These are phyloP conservation scores for Agrotis clavis DNA, from an alignment of 2,888 invertebrate species.

Conservation along the genomic window DNA sequence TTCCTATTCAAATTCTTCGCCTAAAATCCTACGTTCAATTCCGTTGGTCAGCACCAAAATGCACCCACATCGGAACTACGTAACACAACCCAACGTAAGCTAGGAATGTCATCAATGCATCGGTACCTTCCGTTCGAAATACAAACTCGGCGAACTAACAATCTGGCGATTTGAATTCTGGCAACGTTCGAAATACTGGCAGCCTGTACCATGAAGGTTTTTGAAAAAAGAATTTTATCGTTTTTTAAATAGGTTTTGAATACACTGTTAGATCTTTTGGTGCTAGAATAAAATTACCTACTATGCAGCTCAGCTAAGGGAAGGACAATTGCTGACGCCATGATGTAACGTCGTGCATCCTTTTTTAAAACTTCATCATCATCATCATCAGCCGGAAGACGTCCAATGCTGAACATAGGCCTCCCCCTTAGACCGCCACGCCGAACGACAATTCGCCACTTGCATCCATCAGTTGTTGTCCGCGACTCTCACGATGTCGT, in stretches of 20 bases:
- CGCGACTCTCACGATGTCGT: too few relatives aligned
- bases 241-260: not conserved
- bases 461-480: too few relatives aligned
- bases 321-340: too few relatives aligned
- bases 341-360: too few relatives aligned
- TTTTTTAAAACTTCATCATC: too few relatives aligned
- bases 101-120: slow-evolving; percentile 53
- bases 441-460: too few relatives aligned
- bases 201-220: slow-evolving; percentile 34
- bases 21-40: not conserved
- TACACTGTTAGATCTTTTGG: not conserved
- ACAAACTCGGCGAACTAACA: slow-evolving; percentile 50
- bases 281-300: too few relatives aligned
- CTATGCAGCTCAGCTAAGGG: too few relatives aligned
- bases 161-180: slow-evolving; percentile 51
- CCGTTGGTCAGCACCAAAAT: slow-evolving; percentile 5
- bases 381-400: too few relatives aligned
- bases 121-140: slow-evolving; percentile 41
- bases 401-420: too few relatives aligned
- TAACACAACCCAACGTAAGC: slow-evolving; percentile 40
- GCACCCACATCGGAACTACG: not conserved
- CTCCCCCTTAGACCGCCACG: too few relatives aligned
- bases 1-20: too few relatives aligned
- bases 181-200: slow-evolving; percentile 40
- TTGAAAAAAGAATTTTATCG: not conserved